These are phyloP conservation scores for Onthophagus taurus DNA, from an alignment of 1,140 invertebrate genomes.

Conservation along the genomic window DNA sequence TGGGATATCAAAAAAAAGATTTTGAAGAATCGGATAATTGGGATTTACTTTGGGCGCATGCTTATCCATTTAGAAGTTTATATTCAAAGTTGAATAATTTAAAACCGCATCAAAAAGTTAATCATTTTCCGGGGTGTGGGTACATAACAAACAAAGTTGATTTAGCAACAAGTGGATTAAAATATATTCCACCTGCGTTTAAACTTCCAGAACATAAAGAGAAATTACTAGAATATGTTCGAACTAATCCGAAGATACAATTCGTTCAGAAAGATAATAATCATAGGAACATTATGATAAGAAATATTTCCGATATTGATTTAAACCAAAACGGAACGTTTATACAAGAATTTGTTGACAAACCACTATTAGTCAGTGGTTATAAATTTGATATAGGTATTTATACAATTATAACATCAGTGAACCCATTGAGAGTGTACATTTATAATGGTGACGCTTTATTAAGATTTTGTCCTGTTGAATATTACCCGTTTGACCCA, in stretches of 20 bases:
- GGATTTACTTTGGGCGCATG: slow-evolving; percentile 87
- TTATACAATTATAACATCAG: slow-evolving; percentile 85
- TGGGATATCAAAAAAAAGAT: slow-evolving; percentile 61
- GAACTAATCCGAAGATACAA: slow-evolving; percentile 54
- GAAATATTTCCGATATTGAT: slow-evolving; percentile 60
- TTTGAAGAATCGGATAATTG: slow-evolving; percentile 47
- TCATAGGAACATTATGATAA: slow-evolving; percentile 80
- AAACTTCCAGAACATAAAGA: slow-evolving; percentile 71
- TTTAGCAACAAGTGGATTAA: slow-evolving; percentile 66
- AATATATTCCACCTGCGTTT: slow-evolving; percentile 79
- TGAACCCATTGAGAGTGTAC: slow-evolving; percentile 84
- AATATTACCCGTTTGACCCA: slow-evolving; percentile 87
- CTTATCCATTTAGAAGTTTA: slow-evolving; percentile 74
- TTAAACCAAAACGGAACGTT: slow-evolving; percentile 66
- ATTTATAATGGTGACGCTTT: slow-evolving; percentile 82
- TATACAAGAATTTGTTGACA: slow-evolving; percentile 81
- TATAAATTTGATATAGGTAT: slow-evolving; percentile 96
- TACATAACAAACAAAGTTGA: slow-evolving; percentile 93
- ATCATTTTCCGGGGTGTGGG: slow-evolving; percentile 92
- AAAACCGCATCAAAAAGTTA: slow-evolving; percentile 70
- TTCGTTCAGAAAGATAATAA: slow-evolving; percentile 92
- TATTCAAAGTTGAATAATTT: slow-evolving; percentile 51
- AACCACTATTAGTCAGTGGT: slow-evolving; percentile 73
- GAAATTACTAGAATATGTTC: slow-evolving; percentile 60
- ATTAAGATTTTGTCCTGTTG: slow-evolving; percentile 84